These are phyloP conservation scores for Amitus sp. DNA, from an alignment of 2,888 invertebrate species.

Conservation along the genomic window DNA sequence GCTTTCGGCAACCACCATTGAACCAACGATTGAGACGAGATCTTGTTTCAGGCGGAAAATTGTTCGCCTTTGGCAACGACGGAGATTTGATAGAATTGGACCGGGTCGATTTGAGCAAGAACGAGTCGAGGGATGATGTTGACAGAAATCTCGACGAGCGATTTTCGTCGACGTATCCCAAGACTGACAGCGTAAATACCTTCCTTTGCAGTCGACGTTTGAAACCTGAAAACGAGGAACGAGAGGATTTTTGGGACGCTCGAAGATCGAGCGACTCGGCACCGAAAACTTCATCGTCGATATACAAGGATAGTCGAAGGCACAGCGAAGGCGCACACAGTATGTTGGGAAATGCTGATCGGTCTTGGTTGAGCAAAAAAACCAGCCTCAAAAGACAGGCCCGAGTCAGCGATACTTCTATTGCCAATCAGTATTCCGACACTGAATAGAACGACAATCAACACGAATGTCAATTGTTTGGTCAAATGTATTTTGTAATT, in stretches of 20 bases:
- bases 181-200: not conserved
- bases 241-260: slow-evolving; percentile 15
- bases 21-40: not conserved
- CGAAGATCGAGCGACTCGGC: slow-evolving; percentile 52
- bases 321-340: slow-evolving; percentile 50
- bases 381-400: slow-evolving; percentile 56
- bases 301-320: slow-evolving; percentile 44
- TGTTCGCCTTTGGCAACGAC: slow-evolving; percentile 60
- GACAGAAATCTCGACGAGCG: not conserved
- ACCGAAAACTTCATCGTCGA: slow-evolving; percentile 25
- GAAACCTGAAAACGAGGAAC: not conserved
- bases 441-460: not conserved
- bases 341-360: too few relatives aligned
- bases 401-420: slow-evolving; percentile 46
- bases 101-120: not conserved
- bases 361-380: slow-evolving; percentile 36
- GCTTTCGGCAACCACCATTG: too few relatives aligned
- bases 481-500: too few relatives aligned
- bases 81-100: slow-evolving; percentile 61
- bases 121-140: not conserved
- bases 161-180: not conserved
- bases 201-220: not conserved
- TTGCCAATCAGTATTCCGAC: slow-evolving; percentile 21
- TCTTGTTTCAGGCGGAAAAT: slow-evolving; percentile 55
- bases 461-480: not conserved